Evolutionary conservation across 1,140 invertebrate genomes (phyloP).

Genomic region (Bicyclus anynana): DNA sequence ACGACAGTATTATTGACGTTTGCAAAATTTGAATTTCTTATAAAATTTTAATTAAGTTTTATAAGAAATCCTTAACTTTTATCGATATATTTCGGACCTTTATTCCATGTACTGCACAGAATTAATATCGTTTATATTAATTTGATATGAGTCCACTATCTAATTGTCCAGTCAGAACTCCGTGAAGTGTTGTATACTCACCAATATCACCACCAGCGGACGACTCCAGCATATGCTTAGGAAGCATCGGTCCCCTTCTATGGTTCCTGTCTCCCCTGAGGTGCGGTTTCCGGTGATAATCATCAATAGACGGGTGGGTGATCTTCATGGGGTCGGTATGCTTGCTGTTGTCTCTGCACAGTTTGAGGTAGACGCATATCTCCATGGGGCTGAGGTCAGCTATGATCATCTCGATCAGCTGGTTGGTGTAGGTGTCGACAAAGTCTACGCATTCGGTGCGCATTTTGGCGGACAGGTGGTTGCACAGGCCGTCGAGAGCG

Average conservation of each 20-base stretch:
- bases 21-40: too few species aligned
- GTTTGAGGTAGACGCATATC: conserved; percentile 86
- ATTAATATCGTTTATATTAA: too few species aligned
- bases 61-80: too few species aligned
- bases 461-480: conserved; percentile 81
- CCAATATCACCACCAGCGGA: conserved; percentile 75
- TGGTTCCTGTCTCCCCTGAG: conserved; percentile 63
- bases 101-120: too few species aligned
- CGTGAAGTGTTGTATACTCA: conserved; percentile 43
- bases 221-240: conserved; percentile 51
- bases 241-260: conserved; percentile 40
- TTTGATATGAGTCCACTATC: too few species aligned
- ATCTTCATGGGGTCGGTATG: conserved; percentile 45
- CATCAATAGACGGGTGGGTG: conserved; percentile 39
- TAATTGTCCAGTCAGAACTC: too few species aligned
- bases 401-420: conserved; percentile 86
- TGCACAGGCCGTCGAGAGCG: conserved; percentile 86
- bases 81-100: too few species aligned
- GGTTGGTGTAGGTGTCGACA: conserved; percentile 85
- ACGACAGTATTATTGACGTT: too few species aligned
- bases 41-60: too few species aligned
- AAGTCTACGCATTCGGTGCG: conserved; percentile 84
- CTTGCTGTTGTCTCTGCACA: conserved; percentile 78
- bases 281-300: conserved; percentile 46
- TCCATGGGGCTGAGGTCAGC: conserved; percentile 87